These are phyloP conservation scores for Orchestes rusci DNA, from an alignment of 2,888 invertebrate species.

Conservation along the genomic window DNA sequence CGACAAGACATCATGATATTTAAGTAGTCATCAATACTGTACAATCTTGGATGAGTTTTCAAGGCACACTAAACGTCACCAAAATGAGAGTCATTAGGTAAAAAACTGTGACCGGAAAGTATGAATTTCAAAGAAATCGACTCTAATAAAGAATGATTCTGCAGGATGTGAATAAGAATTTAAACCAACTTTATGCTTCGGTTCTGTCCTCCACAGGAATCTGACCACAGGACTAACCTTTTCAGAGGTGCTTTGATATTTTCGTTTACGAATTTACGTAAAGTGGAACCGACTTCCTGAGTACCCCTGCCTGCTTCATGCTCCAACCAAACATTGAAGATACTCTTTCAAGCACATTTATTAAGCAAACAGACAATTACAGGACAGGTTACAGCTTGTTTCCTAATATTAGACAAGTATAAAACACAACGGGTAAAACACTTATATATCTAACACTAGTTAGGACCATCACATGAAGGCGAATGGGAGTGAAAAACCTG, in stretches of 20 bases:
- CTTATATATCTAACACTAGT: too few species aligned
- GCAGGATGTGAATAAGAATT: conserved; percentile 22
- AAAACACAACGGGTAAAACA: too few species aligned
- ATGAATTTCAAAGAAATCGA: conserved; percentile 24
- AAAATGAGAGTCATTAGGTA: conserved; percentile 29
- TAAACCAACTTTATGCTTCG: conserved; percentile 27
- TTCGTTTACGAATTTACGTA: conserved; percentile 13
- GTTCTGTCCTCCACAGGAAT: conserved; percentile 24
- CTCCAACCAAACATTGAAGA: too few species aligned
- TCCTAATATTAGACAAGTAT: too few species aligned
- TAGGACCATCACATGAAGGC: too few species aligned
- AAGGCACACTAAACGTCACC: conserved; percentile 28
- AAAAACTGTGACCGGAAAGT: conserved; percentile 28
- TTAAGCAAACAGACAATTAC: too few species aligned
- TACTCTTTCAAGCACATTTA: too few species aligned
- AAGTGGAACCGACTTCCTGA: conserved; percentile 26
- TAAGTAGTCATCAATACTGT: conserved; percentile 25
- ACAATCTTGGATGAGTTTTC: conserved; percentile 25
- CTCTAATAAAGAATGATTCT: conserved; percentile 20
- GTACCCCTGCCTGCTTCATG: conserved; percentile 27
- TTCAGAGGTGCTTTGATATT: conserved; percentile 8
- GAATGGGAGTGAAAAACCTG: too few species aligned
- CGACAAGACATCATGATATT: conserved; percentile 27
- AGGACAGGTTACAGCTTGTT: too few species aligned
- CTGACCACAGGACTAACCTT: conserved; percentile 16